Evolutionary conservation across 1,140 invertebrate genomes (phyloP).

Genomic region (Spodoptera frugiperda): DNA sequence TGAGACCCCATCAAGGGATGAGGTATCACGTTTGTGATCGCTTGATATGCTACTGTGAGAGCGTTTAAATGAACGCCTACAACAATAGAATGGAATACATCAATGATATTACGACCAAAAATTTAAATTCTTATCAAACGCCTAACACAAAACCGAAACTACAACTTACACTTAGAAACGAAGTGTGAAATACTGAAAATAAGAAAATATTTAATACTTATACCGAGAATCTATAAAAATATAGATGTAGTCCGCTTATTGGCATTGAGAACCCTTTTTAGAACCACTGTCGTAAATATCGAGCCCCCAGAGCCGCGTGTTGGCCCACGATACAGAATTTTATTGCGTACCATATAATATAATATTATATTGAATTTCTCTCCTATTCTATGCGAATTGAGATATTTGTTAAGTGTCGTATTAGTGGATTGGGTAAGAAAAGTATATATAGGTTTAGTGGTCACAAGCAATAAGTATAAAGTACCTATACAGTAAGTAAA

Average conservation of each 20-base stretch:
- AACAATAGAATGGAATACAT: background rate
- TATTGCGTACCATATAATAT: slow-evolving; percentile 74
- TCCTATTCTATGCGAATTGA: slow-evolving; percentile 44
- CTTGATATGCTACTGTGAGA: no score
- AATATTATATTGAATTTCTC: slow-evolving; percentile 63
- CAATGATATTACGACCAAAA: background rate
- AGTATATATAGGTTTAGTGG: no score
- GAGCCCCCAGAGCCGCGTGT: slow-evolving; percentile 61
- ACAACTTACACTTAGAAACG: slow-evolving; percentile 1
- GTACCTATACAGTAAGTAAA: no score
- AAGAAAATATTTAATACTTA: slow-evolving; percentile 22
- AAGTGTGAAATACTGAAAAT: slow-evolving; percentile 36
- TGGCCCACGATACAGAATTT: slow-evolving; percentile 71
- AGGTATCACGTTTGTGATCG: no score
- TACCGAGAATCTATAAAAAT: slow-evolving; percentile 44
- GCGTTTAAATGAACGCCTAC: no score
- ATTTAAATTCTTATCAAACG: background rate
- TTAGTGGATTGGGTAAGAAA: background rate
- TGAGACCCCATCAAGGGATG: no score
- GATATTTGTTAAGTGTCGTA: slow-evolving; percentile 14
- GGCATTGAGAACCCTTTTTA: slow-evolving; percentile 56
- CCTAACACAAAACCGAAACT: slow-evolving; percentile 1
- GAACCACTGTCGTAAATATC: slow-evolving; percentile 65
- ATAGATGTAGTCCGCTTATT: slow-evolving; percentile 37
- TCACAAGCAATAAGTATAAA: no score